These are phyloP conservation scores for Ivindomyrus marchei DNA, from an alignment of 2,113 vertebrate genomes.

Conservation along the genomic window DNA sequence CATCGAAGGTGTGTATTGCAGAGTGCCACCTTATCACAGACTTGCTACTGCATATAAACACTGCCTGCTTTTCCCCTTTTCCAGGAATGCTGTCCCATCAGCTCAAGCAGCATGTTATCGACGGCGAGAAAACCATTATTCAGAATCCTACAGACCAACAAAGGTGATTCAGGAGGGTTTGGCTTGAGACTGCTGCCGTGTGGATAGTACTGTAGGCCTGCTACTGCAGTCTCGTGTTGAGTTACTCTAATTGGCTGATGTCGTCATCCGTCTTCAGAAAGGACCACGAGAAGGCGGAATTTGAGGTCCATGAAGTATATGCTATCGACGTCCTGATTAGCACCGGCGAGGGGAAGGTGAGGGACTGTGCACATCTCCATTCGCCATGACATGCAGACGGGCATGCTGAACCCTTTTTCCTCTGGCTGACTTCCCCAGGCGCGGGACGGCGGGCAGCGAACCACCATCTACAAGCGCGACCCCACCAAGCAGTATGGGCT, in stretches of 20 bases:
- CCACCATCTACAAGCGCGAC: slow-evolving; percentile 94
- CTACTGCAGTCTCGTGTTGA: neutral
- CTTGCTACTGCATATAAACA: neutral
- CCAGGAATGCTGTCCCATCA: slow-evolving; percentile 95
- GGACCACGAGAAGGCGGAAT: slow-evolving; percentile 96
- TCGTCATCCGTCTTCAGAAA: slow-evolving; percentile 62
- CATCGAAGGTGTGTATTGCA: slow-evolving; percentile 77
- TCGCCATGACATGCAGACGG: neutral
- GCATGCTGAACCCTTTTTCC: neutral
- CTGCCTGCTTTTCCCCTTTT: neutral
- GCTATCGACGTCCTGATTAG: slow-evolving; percentile 93
- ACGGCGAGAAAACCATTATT: slow-evolving; percentile 96
- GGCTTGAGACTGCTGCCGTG: neutral
- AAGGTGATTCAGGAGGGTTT: slow-evolving; percentile 60
- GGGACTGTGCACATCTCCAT: neutral
- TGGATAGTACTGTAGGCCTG: neutral
- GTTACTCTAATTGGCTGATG: slow-evolving; percentile 11
- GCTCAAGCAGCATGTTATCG: slow-evolving; percentile 91
- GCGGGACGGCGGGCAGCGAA: slow-evolving; percentile 88
- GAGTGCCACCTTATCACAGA: neutral
- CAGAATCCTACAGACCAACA: slow-evolving; percentile 97
- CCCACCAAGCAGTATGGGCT: slow-evolving; percentile 92
- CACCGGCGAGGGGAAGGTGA: slow-evolving; percentile 94
- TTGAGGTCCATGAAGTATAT: slow-evolving; percentile 96
- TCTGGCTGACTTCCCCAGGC: slow-evolving; percentile 73